Base-by-base conservation (phyloP, 2,888 invertebrate genomes). In the Sicus ferrugineus region DNA sequence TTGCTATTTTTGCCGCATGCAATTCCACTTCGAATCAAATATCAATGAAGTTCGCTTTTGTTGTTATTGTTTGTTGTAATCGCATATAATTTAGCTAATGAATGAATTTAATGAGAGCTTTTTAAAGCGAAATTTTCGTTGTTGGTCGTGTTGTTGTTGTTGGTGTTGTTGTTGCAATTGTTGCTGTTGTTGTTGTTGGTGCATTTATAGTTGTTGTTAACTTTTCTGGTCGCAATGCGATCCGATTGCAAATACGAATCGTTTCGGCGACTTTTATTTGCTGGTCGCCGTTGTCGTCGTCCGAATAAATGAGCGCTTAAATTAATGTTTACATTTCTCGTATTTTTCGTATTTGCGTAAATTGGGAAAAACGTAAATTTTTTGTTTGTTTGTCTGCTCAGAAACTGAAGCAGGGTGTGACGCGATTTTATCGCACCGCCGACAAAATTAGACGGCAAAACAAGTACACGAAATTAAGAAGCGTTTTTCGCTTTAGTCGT, bases 81-180 rank as follows among this genome's bases (percentile, higher is more conserved):
- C 28, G 19, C 19, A 34, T 23, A 64, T 28, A 50, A 50, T 64
- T 50, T 42, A 64, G 19, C 50, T 31, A 62, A 71, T 70, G 71
- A 70, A 65, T 69, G 71, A 58, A 72, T 72, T 71, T 73, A 74
- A 74, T 74, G 72, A 73, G 71, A 65, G 48, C 62, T 42, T 70
- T 71, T 31, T 58, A 70, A 65, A 65, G 38, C 48, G 34, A 23
- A 9, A 42, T 14, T 63, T 48, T n/a, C 48, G 48, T 9, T 63
- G 5, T 63, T 48, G 48, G n/a, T n/a, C n/a, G 46, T 46, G 14
- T 48, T 48, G 46, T 63, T 63, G 23, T 14, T 42, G 21, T 59
- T 38, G 14, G 34, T 34, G 9, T 34, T 34, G 34, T 48, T n/a
- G n/a, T n/a, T n/a, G n/a, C n/a, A n/a, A n/a, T n/a, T n/a, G 46